These are phyloP conservation scores for Nylanderia fulva DNA, from an alignment of 1,140 invertebrate species.

Conservation along the genomic window DNA sequence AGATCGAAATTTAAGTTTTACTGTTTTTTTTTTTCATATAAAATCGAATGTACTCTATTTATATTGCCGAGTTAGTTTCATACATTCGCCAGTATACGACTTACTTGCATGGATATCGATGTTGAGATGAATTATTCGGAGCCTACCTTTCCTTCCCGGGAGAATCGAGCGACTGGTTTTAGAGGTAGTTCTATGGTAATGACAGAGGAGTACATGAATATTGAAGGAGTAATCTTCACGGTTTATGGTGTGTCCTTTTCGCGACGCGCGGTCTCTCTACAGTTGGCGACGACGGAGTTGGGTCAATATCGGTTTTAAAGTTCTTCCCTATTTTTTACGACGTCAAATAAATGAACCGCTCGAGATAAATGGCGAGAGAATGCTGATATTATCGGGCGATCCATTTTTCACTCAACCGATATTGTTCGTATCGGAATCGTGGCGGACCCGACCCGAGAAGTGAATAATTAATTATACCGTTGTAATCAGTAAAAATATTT, in stretches of 20 bases:
- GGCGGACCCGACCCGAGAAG: constrained; percentile 43
- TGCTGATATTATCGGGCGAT: constrained; percentile 67
- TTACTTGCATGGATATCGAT: constrained; percentile 26
- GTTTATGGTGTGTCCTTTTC: constrained; percentile 44
- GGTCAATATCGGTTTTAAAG: constrained; percentile 66
- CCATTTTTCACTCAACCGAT: constrained; percentile 70
- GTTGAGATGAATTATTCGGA: constrained; percentile 46
- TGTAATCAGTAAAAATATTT: constrained; percentile 67
- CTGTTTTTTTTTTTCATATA: neutral
- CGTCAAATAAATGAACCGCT: constrained; percentile 66
- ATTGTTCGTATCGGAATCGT: constrained; percentile 51
- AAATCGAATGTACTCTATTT: too few relatives aligned
- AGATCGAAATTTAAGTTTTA: neutral
- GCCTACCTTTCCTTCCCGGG: constrained; percentile 25
- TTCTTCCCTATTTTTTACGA: constrained; percentile 58
- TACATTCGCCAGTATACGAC: neutral
- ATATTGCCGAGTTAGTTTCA: neutral
- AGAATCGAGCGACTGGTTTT: constrained; percentile 42
- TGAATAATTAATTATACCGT: constrained; percentile 67
- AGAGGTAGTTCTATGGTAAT: constrained; percentile 46
- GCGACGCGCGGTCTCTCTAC: neutral
- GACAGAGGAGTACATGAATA: constrained; percentile 44
- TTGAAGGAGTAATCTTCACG: constrained; percentile 55
- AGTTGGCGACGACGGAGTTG: constrained; percentile 7
- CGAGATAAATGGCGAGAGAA: constrained; percentile 70